Evolutionary conservation across 1,140 invertebrate species (phyloP).

Genomic region (Asobara japonica): DNA sequence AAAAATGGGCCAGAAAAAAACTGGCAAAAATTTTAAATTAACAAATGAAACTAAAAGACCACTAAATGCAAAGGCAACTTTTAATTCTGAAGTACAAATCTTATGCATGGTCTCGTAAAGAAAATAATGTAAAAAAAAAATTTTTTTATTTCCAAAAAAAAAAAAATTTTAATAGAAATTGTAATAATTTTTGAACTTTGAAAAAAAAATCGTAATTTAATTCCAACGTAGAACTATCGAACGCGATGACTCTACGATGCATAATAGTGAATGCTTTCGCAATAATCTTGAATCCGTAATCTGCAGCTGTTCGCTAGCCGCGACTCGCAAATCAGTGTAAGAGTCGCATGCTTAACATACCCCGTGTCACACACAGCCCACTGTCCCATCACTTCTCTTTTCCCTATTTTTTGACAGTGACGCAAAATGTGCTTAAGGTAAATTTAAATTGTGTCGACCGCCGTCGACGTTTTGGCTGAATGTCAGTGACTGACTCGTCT

Average conservation of each 20-base stretch:
- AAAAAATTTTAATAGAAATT: too few relatives aligned
- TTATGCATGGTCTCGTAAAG: too few relatives aligned
- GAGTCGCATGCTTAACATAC: slow-evolving; percentile 12
- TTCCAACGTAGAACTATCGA: too few relatives aligned
- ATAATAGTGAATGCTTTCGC: too few relatives aligned
- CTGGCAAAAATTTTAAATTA: neutral
- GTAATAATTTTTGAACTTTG: too few relatives aligned
- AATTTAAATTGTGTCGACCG: slow-evolving; percentile 61
- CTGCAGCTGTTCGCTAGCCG: slow-evolving; percentile 22
- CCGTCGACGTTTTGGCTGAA: slow-evolving; percentile 51
- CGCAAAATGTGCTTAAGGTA: slow-evolving; percentile 61
- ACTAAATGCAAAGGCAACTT: too few relatives aligned
- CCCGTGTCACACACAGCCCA: neutral
- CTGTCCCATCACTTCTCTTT: slow-evolving; percentile 19
- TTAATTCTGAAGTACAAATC: too few relatives aligned
- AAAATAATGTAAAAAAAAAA: too few relatives aligned
- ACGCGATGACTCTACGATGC: too few relatives aligned
- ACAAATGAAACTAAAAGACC: too few relatives aligned
- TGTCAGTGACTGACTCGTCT: slow-evolving; percentile 23
- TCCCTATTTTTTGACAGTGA: slow-evolving; percentile 44
- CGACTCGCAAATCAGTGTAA: slow-evolving; percentile 60
- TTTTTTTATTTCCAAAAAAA: too few relatives aligned
- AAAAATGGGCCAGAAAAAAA: neutral
- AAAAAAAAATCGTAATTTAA: too few relatives aligned
- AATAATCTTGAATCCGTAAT: slow-evolving; percentile 4